Base-by-base conservation (phyloP, 1,140 invertebrate genomes). In the Temnothorax nylanderi region DNA sequence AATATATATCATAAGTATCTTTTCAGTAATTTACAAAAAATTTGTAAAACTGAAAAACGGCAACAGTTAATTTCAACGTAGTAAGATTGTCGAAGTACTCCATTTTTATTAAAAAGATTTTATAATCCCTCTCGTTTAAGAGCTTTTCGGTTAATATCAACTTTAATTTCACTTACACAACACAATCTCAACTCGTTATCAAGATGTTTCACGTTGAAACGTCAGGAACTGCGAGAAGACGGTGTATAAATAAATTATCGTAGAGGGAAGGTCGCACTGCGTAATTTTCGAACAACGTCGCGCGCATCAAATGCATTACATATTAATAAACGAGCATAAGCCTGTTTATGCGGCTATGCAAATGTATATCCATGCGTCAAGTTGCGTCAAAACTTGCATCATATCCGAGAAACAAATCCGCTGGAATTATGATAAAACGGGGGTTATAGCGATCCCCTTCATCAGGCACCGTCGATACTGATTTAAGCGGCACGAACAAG, bases 171-270 rank as follows among this genome's bases (percentile, higher is more conserved):
- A 21, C 16, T 74, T 47, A n/a, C 18, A 54, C 16, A 58, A 84
- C 32, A 16, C 7, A 60, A 75, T 75, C 41, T 62, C 26, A 49
- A 37, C 80, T 84, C n/a, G 54, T 62, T 84, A 60, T 18, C 54
- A 60, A 47, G 69, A 47, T 47, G 64, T 18, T 71, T 71, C 10
- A 34, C 7, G 54, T 34, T 44, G 51, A 62, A 84, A 26, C 69
- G 74, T 47, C 1, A 21, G 13, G 62, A 62, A 72, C 37, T 82
- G 11, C 11, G 11, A 34, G 41, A 16, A 4, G 41, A 82, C 32
- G n/a, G 18, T 13, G 32, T 34, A 84, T 62, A 84, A 84, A 74
- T 74, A 84, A 84, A 74, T 82, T 60, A 74, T 74, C 26, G 26
- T 47, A 3, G 16, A 47, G 11, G 54, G 3, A 18, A 26, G 32